phyloP scores from a whole-genome alignment of 2,797 vertebrate genomes.

The Paratrypauchen microcephalus region DNA sequence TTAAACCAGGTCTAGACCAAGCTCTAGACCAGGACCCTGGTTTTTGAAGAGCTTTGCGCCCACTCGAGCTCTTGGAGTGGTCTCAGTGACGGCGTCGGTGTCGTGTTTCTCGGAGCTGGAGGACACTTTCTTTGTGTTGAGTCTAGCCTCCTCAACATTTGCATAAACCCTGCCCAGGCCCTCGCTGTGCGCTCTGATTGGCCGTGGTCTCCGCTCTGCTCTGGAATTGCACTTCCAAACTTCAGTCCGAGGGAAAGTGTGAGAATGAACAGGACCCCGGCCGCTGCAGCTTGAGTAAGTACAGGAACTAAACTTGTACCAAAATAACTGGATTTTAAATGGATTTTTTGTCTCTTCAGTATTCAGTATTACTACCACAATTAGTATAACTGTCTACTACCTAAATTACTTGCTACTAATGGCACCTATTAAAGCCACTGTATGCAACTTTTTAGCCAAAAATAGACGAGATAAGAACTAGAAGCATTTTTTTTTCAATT shows the following conservation, averaged over 20 bases:
- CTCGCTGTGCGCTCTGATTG: constrained; percentile 51
- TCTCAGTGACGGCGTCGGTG: constrained; percentile 44
- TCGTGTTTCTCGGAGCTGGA: constrained; percentile 70
- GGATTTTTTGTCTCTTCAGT: too few relatives aligned
- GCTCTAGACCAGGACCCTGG: too few relatives aligned
- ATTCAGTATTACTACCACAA: too few relatives aligned
- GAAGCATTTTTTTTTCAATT: too few relatives aligned
- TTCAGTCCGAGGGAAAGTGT: constrained; percentile 60
- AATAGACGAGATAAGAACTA: too few relatives aligned
- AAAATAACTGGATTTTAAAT: neutral
- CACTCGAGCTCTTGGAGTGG: constrained; percentile 15
- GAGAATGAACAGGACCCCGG: constrained; percentile 55
- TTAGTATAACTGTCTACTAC: too few relatives aligned
- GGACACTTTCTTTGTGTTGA: constrained; percentile 48
- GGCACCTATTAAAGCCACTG: too few relatives aligned
- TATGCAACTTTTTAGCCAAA: too few relatives aligned
- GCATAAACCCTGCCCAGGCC: constrained; percentile 47
- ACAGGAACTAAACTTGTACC: constrained; percentile 2
- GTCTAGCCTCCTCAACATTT: constrained; percentile 22
- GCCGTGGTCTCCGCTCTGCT: constrained; percentile 34
- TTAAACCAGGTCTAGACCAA: too few relatives aligned
- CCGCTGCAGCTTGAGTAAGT: constrained; percentile 66
- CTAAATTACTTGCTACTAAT: too few relatives aligned
- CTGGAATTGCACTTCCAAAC: constrained; percentile 59
- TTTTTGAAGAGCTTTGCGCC: constrained; percentile 40